phyloP scores from a whole-genome alignment of 1,140 invertebrate genomes.

The Hormaphis cornu region DNA sequence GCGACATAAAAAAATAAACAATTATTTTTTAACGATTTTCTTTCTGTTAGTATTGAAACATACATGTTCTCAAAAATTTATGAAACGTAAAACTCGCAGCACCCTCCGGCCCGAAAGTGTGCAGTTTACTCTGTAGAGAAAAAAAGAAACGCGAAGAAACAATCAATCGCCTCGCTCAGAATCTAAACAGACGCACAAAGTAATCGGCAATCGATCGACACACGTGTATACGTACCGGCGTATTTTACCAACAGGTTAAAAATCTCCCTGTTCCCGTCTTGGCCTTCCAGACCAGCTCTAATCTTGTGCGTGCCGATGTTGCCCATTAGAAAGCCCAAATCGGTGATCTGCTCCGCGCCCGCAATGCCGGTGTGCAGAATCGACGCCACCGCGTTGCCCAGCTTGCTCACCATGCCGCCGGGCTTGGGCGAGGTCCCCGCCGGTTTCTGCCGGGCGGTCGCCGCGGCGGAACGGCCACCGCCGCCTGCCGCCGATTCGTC shows the following conservation, averaged over 20 bases:
- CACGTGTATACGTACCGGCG: slow-evolving; percentile 7
- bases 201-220: too few species aligned
- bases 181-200: too few species aligned
- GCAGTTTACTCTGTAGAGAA: too few species aligned
- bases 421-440: background rate
- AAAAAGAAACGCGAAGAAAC: too few species aligned
- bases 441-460: background rate
- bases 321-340: background rate
- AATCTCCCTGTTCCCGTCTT: background rate
- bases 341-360: background rate
- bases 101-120: too few species aligned
- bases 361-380: background rate
- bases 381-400: background rate
- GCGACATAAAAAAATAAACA: too few species aligned
- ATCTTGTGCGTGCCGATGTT: background rate
- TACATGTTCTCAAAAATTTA: too few species aligned
- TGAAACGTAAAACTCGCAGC: too few species aligned
- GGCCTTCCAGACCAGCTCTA: background rate
- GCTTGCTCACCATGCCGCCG: background rate
- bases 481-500: background rate
- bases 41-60: too few species aligned
- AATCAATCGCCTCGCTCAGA: too few species aligned
- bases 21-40: too few species aligned
- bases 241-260: background rate
- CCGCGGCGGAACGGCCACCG: too few species aligned